phyloP scores from a whole-genome alignment of 1,140 invertebrate genomes.

The honey bee (Apis mellifera) region Amel_HAv3.1 CM009935.2:6158001-6158500 shows the following conservation, averaged over 20 bases:
- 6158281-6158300: background rate
- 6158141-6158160: background rate
- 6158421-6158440: too few species aligned
- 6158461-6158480: too few species aligned
- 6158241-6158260: too few species aligned
- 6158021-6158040: background rate
- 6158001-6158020: too few species aligned
- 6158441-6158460: too few species aligned
- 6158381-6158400: too few species aligned
- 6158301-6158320: background rate
- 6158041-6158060: background rate
- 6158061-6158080: background rate
- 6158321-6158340: too few species aligned
- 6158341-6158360: too few species aligned
- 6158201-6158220: background rate
- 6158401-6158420: too few species aligned
- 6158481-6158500: too few species aligned
- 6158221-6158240: background rate
- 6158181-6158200: background rate
- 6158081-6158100: background rate
- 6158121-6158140: conserved; percentile 1
- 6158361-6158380: too few species aligned
- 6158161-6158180: background rate
- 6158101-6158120: conserved; percentile 3
- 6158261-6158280: too few species aligned